Conservation (phyloP, 2,113 vertebrate genomes). For the Cyphomyrus plagiostoma region DNA sequence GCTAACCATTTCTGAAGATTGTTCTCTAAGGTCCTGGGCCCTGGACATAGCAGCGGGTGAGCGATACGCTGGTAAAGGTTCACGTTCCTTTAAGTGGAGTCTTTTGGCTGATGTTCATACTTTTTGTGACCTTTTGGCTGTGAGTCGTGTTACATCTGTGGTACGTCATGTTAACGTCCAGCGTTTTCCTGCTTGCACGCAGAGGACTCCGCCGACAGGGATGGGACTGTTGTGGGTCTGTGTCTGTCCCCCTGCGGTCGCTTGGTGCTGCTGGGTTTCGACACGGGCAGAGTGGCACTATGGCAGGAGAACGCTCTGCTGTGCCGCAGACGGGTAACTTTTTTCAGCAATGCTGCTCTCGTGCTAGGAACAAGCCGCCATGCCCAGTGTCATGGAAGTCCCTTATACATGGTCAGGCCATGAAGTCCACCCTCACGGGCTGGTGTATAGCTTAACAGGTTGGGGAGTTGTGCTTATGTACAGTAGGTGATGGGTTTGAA, state of each 20-base stretch:
- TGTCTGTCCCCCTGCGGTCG: constrained; percentile 57
- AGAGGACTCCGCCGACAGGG: constrained; percentile 36
- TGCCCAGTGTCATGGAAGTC: background rate
- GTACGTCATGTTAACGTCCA: background rate
- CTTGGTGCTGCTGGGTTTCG: constrained; percentile 58
- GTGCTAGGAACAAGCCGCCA: background rate
- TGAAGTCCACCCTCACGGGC: background rate
- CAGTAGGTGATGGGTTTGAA: background rate
- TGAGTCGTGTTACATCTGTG: background rate
- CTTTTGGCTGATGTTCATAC: background rate
- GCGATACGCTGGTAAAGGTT: background rate
- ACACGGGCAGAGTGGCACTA: constrained; percentile 63
- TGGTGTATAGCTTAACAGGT: background rate
- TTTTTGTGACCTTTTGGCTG: background rate
- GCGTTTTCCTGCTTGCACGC: background rate
- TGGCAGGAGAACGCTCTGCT: constrained; percentile 51
- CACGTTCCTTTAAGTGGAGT: background rate
- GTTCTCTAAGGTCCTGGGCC: constrained; percentile 53
- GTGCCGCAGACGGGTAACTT: constrained; percentile 52
- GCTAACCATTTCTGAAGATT: constrained; percentile 59
- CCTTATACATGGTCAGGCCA: background rate
- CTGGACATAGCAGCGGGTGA: constrained; percentile 33
- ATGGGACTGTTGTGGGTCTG: constrained; percentile 55
- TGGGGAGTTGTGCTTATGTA: background rate
- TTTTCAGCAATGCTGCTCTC: background rate